Evolutionary conservation across 1,140 invertebrate genomes (phyloP), one percentile per base, ranked within the genome.

Genomic region (Brachionus koreanus): DNA sequence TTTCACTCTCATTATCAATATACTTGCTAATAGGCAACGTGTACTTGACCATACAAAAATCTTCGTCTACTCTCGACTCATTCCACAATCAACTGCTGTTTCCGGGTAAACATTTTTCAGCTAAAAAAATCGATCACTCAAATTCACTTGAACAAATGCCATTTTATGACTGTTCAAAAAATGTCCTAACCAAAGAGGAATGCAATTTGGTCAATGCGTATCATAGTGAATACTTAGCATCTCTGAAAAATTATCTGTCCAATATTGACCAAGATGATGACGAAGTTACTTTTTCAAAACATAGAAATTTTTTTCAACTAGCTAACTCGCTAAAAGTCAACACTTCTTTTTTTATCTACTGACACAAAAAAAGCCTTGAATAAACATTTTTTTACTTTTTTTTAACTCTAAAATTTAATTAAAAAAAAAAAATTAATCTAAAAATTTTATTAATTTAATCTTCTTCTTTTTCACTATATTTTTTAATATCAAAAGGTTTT

Each of bases 401-500:
- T 46, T 46, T 46, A 46, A n/a, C n/a, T 46, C n/a, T 16, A 46
- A 46, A 16, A 2, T 46, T 46, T 46, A 13, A 13, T 29, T 29
- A 29, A 67, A 33, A n/a, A 35, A 35, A 13, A 33, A 9, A 67
- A 67, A 29, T 67, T 67, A n/a, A 9, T 65, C 37, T 12, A 5
- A 19, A 12, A 74, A 46, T 74, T 74, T 74, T 74, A 74, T 61
- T 77, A 77, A 33, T 33, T 79, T 61, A 33, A 63, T 77, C 74
- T 16, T 77, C 25, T 29, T 79, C 29, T 39, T 79, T 57, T 7
- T 79, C 39, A 1, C 39, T 9, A 74, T 37, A 79, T 65, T 79
- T 79, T 57, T 79, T 79, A 57, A 61, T 19, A 61, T 79, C 76
- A 65, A 79, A 79, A 12, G 76, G 76, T 29, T 63, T 79, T 29